A percentile compares a stretch with the other conserved stretches of the same genome.
These are phyloP conservation scores for Oryzias melastigma DNA, from an alignment of 2,113 vertebrate species.

Conservation along the genomic window DNA sequence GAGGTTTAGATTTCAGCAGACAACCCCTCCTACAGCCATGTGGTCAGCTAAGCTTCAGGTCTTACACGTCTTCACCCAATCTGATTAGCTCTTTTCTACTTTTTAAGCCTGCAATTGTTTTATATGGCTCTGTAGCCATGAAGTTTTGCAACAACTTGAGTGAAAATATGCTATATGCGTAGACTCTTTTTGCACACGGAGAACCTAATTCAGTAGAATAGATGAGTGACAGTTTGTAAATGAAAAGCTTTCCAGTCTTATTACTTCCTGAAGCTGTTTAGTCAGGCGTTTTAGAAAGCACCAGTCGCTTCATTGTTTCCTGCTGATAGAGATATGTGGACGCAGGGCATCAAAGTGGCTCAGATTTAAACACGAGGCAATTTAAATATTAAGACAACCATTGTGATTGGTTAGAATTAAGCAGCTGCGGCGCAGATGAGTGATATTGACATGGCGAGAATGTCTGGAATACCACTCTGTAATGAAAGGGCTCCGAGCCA, in stretches of 20 bases:
- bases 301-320: conserved; percentile 16
- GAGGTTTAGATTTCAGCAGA: conserved; percentile 23
- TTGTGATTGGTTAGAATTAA: too few relatives aligned
- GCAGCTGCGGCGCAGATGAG: too few relatives aligned
- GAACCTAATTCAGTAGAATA: conserved; percentile 6
- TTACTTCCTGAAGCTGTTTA: conserved; percentile 14
- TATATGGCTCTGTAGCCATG: too few relatives aligned
- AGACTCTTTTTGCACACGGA: conserved; percentile 2
- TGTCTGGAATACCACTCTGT: conserved; percentile 3
- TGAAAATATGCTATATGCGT: neutral
- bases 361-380: neutral
- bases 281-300: conserved; percentile 26
- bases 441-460: neutral
- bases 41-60: conserved; percentile 44
- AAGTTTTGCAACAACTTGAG: neutral
- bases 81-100: conserved; percentile 60
- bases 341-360: conserved; percentile 31
- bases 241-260: conserved; percentile 8
- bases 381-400: too few relatives aligned
- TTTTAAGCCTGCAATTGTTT: conserved; percentile 47
- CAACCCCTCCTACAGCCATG: conserved; percentile 5
- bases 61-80: conserved; percentile 54
- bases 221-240: conserved; percentile 12
- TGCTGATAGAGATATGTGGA: conserved; percentile 26
- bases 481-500: conserved; percentile 24